Base-by-base conservation (phyloP, 2,113 vertebrate genomes). In the Brachyhypopomus occidentalis region DNA sequence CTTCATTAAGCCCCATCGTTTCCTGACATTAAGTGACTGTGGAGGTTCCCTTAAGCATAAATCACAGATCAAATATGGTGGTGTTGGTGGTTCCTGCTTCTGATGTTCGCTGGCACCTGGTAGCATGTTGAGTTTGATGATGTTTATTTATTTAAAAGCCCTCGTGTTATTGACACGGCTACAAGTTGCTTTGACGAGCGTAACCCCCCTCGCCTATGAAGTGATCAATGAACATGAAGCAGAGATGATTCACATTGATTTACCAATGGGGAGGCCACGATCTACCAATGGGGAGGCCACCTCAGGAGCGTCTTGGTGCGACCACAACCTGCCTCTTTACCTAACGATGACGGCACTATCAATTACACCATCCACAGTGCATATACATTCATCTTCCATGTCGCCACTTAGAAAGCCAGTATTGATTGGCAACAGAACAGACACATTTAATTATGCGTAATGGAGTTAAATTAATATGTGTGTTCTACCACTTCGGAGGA, bases 1-100 rank as follows among this genome's bases (percentile, higher is more conserved):
- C 84, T 82, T 83, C 83, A 87, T 87, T 87, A 88, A 82, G 66
- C 55, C 2, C 79, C 58, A 64, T 71, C 71, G 63, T 78, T 69
- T 85, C 52, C 81, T 19, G 30, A 78, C 82, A 79, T 83, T 88
- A 88, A 70, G 41, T 79, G 83, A 84, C 84, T 83, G 48, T 11
- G n/a, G 63, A 82, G 80, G 86, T 82, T 76, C 62, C 19, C 58
- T 78, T 36, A 36, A n/a, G 27, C 56, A 78, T 77, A 76, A 79
- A 84, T 83, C 69, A 86, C 62, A 80, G 64, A 75, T 34, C 38
- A 38, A 76, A 62, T 38, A 55, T n/a, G 38, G 56, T 12, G 2
- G 30, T 64, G 59, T 73, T 52, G 38, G 41, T 82, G 60, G 75
- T 60, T 78, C 30, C 23, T 25, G 59, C 23, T 48, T 78, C 20